Percentiles rank a stretch among this genome's conserved stretches.
Conservation (phyloP, 2,888 invertebrate species). For the Thera obeliscata region DNA sequence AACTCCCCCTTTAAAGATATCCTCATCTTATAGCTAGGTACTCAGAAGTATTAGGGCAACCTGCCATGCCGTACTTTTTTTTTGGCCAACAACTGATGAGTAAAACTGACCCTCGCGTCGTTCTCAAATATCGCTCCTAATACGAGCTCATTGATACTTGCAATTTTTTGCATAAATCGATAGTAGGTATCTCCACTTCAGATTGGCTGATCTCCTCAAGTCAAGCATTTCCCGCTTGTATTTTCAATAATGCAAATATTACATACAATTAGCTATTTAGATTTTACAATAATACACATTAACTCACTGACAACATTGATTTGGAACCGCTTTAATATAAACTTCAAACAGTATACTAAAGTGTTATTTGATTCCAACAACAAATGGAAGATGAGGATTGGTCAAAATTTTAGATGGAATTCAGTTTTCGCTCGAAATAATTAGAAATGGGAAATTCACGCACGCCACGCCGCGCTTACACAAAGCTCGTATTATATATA, state of each 20-base stretch:
- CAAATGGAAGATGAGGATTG: slow-evolving; percentile 38
- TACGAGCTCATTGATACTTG: no score
- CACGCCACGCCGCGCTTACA: slow-evolving; percentile 35
- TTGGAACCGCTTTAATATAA: slow-evolving; percentile 31
- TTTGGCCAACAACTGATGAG: no score
- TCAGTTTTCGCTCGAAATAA: slow-evolving; percentile 23
- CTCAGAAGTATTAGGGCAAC: no score
- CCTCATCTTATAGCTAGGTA: no score
- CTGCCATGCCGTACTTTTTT: no score
- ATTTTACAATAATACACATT: slow-evolving; percentile 28
- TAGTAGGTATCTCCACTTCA: no score
- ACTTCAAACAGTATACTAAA: slow-evolving; percentile 23
- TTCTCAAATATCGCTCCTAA: no score
- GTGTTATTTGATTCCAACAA: slow-evolving; percentile 28
- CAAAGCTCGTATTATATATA: slow-evolving; percentile 40
- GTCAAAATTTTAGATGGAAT: slow-evolving; percentile 43
- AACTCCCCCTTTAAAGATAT: no score
- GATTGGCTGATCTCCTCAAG: no score
- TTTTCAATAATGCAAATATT: slow-evolving; percentile 26
- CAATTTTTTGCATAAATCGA: no score
- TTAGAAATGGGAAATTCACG: slow-evolving; percentile 29
- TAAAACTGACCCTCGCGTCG: no score
- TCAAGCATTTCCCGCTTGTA: no score
- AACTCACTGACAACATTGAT: slow-evolving; percentile 26
- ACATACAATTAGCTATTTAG: slow-evolving; percentile 24